Base-by-base conservation (phyloP, 2,797 vertebrate species). In the Coendou prehensilis region DNA sequence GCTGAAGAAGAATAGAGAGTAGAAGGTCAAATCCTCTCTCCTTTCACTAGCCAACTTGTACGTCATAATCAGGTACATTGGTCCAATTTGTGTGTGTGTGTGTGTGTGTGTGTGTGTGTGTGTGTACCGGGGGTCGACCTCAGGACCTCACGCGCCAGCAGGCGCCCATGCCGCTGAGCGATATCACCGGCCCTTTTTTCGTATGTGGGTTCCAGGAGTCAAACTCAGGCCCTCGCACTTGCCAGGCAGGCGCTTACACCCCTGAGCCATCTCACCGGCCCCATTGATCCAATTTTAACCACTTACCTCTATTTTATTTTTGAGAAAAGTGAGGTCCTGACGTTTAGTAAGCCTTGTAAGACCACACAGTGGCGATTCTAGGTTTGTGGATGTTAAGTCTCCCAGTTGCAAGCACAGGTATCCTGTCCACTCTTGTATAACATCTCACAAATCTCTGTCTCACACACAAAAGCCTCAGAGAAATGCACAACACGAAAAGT, bases 221-320 rank as follows among this genome's bases (percentile, higher is more conserved):
- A 41, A 41, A 41, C 37, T 41, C 37, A 2, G 37, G 37, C 37
- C 37, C 37, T 41, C 37, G 37, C 37, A 41, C 37, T 41, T 41
- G 37, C 37, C 37, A 41, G 37, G 37, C 37, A 41, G 37, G 37
- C 37, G 37, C 37, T 41, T 41, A 41, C 37, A 41, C 37, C 37
- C 37, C 37, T 41, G 37, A 41, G 37, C 37, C 37, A 41, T 41
- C 37, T 41, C 37, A 41, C 37, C 37, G 37, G 37, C 37, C 37
- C 37, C 13, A 30, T 75, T 91, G 9, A 28, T 20, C 28, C n/a
- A 50, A 79, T 64, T 81, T 75, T 69, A 4, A 79, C 54, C 87
- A 78, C 18, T 91, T 83, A 63, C 4, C 11, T 93, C 23, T 79
- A 26, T 54, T 95, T 91, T 52, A 76, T 37, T 95, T 54, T n/a